Evolutionary conservation across 2,888 invertebrate species (phyloP), one percentile per base, ranked within the genome.

Genomic region (Dione juno): DNA sequence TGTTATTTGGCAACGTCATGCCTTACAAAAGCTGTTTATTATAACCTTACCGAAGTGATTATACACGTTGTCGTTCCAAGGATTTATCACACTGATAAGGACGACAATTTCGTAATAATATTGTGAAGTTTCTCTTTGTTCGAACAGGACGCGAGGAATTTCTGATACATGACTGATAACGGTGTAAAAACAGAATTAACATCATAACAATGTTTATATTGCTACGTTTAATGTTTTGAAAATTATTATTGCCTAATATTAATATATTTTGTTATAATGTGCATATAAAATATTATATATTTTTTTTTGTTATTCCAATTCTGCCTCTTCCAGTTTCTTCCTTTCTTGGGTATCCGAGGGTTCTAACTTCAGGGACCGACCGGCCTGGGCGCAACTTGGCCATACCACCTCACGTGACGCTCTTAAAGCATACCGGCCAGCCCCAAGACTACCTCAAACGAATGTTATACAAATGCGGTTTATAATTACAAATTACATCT

Each of bases 141-240:
- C 43, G 59, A 57, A 63, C 78, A 77, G 78, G 76, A 78, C 74
- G 76, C 72, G 73, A 73, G 75, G 75, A 74, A 78, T 74, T 76
- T 71, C 71, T 73, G 78, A 77, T 77, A 78, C 77, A 71, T 59
- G 52, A 21, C 19, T 64, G 77, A 79, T 78, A 78, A 76, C 67
- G 57, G 50, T 59, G 63, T 74, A 71, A 67, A 64, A 65, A 70
- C 54, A 70, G 48, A 67, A 66, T 69, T 66, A 57, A 50, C 19
- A 69, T 61, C 35, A 69, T 41, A 61, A 63, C 50, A 10, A 48
- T 64, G 16, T 50, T 58, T 59, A n/a, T 40, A 35, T 59, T 45
- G 9, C 50, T 40, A 37, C 19, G 37, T 40, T 2, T 19, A 19
- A 37, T 50, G 35, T 19, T 35, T 50, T 16, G n/a, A 35, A 28